Conservation (phyloP, 2,888 invertebrate species). For the Penaeus monodon region DNA sequence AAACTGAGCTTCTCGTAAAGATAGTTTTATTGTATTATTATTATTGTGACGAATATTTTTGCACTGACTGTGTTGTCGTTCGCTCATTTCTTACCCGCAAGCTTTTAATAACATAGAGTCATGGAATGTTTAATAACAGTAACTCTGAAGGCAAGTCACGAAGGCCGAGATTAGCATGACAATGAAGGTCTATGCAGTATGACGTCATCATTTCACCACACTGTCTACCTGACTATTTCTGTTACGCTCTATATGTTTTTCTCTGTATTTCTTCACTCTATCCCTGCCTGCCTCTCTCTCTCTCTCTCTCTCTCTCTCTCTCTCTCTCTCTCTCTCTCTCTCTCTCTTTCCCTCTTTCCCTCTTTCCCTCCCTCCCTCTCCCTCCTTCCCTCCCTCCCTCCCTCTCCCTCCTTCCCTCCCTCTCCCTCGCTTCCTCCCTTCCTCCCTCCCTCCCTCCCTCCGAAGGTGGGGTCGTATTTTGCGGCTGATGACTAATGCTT, state of each 20-base stretch:
- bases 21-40: no score
- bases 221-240: neutral
- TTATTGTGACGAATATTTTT: no score
- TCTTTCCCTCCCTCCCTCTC: neutral
- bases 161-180: no score
- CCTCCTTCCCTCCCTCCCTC: neutral
- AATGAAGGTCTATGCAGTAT: neutral
- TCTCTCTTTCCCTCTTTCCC: neutral
- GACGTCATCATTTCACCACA: neutral
- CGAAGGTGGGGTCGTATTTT: no score
- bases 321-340: neutral
- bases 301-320: neutral
- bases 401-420: neutral
- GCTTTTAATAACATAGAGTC: no score
- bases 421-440: neutral
- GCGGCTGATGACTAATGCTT: no score
- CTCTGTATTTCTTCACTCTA: neutral
- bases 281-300: neutral
- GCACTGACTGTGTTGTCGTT: no score
- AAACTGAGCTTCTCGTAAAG: no score
- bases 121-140: no score
- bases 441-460: neutral
- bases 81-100: no score
- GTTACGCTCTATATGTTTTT: neutral
- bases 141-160: no score